A percentile compares a stretch with the other conserved stretches of the same genome.
phyloP scores from a whole-genome alignment of 2,888 invertebrate species.

The Polydrusus pterygomalis region DNA sequence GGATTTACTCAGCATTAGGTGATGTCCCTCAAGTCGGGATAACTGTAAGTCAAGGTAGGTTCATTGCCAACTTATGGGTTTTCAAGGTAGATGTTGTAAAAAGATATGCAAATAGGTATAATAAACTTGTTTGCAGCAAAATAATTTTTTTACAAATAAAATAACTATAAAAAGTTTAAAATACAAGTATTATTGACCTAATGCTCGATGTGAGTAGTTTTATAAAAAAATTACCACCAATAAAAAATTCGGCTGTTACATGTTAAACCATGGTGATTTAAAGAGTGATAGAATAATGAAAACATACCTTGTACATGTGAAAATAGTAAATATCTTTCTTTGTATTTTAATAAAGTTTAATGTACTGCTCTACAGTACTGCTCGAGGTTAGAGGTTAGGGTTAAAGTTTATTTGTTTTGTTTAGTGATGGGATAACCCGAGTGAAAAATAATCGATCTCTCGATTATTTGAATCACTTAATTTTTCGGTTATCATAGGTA shows the following conservation, averaged over 20 bases:
- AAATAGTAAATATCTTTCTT: neutral
- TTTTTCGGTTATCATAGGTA: no score
- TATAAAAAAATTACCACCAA: neutral
- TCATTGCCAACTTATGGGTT: conserved; percentile 8
- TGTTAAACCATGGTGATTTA: neutral
- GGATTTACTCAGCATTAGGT: neutral
- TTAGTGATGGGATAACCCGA: no score
- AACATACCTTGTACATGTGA: conserved; percentile 7
- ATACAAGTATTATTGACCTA: no score
- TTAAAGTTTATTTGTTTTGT: neutral
- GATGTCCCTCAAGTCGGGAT: neutral
- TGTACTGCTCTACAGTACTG: no score
- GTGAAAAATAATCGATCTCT: no score
- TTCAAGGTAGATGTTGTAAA: neutral
- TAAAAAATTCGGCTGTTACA: neutral
- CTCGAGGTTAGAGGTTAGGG: conserved; percentile 11
- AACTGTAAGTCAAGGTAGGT: neutral
- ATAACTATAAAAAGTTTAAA: no score
- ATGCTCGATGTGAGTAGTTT: neutral
- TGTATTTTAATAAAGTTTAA: neutral
- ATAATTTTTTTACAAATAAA: neutral
- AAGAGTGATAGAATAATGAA: conserved; percentile 3
- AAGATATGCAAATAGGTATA: neutral
- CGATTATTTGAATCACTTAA: no score
- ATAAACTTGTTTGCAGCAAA: neutral